Evolutionary conservation across 2,888 invertebrate genomes (phyloP).

Genomic region (Trichopoda pennipes): DNA sequence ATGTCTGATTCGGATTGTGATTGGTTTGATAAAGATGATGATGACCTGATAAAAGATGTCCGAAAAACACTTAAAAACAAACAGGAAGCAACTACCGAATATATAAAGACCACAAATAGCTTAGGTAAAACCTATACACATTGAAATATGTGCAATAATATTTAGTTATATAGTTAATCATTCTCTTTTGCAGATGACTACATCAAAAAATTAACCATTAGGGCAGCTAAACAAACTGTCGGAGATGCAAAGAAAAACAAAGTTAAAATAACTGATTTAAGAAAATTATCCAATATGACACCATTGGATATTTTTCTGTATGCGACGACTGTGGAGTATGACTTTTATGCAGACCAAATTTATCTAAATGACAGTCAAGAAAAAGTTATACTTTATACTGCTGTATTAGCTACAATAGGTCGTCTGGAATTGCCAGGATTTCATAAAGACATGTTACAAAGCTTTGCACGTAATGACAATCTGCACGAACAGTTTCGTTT

Average conservation of each 20-base stretch:
- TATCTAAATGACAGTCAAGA: conserved; percentile 72
- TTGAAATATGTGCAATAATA: conserved; percentile 12
- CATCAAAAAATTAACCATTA: conserved; percentile 68
- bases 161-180: conserved; percentile 6
- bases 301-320: conserved; percentile 76
- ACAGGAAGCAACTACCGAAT: conserved; percentile 53
- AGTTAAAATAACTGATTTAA: conserved; percentile 62
- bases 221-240: conserved; percentile 29
- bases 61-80: conserved; percentile 61
- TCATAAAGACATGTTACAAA: conserved; percentile 70
- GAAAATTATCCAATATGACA: conserved; percentile 67
- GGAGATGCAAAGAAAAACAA: conserved; percentile 22
- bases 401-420: conserved; percentile 71
- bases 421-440: conserved; percentile 75
- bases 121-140: conserved; percentile 14
- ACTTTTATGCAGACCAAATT: conserved; percentile 72
- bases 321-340: conserved; percentile 66
- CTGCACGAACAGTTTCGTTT: conserved; percentile 72
- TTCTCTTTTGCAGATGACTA: conserved; percentile 56
- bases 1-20: conserved; percentile 73
- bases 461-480: conserved; percentile 71
- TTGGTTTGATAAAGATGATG: conserved; percentile 80
- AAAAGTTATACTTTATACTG: conserved; percentile 72
- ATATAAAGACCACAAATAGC: conserved; percentile 65
- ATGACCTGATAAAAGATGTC: conserved; percentile 75